These are phyloP conservation scores for Odontamblyopus lacepedii DNA, from an alignment of 2,797 vertebrate genomes.

Conservation along the genomic window DNA sequence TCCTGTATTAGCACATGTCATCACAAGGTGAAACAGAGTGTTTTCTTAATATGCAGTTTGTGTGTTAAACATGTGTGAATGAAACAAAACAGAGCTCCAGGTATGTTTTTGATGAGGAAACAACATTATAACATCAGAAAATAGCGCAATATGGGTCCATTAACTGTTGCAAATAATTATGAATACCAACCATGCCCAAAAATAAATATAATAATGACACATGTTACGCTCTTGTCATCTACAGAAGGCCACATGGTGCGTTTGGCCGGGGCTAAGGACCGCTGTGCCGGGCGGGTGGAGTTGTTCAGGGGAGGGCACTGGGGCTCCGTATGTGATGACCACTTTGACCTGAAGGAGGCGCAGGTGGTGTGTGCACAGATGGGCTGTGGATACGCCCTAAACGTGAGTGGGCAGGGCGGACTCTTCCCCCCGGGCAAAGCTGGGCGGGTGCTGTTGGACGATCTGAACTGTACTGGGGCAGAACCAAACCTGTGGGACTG, in stretches of 20 bases:
- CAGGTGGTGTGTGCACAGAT: constrained; percentile 72
- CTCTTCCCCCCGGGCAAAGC: constrained; percentile 59
- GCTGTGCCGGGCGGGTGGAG: constrained; percentile 76
- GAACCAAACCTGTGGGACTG: constrained; percentile 75
- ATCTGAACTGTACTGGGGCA: constrained; percentile 72
- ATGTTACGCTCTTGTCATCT: not conserved
- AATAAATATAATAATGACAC: too few relatives aligned
- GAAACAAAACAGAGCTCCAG: too few relatives aligned
- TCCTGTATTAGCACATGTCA: too few relatives aligned
- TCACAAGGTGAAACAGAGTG: too few relatives aligned
- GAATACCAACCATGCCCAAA: too few relatives aligned
- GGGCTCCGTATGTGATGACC: constrained; percentile 78
- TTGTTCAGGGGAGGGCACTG: constrained; percentile 51
- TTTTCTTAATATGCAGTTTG: too few relatives aligned
- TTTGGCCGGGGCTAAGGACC: constrained; percentile 43
- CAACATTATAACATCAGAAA: too few relatives aligned
- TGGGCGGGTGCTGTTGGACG: constrained; percentile 64
- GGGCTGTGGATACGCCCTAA: constrained; percentile 69
- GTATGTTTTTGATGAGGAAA: too few relatives aligned
- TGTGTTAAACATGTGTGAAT: too few relatives aligned
- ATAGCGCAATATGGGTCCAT: too few relatives aligned
- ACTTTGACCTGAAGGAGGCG: constrained; percentile 68
- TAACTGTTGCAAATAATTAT: too few relatives aligned
- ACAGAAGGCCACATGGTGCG: constrained; percentile 45
- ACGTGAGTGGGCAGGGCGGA: constrained; percentile 59